Evolutionary conservation across 35 echinoderm and acorn worm species (phyloP).

Genomic region (Chiridota heheva): DNA sequence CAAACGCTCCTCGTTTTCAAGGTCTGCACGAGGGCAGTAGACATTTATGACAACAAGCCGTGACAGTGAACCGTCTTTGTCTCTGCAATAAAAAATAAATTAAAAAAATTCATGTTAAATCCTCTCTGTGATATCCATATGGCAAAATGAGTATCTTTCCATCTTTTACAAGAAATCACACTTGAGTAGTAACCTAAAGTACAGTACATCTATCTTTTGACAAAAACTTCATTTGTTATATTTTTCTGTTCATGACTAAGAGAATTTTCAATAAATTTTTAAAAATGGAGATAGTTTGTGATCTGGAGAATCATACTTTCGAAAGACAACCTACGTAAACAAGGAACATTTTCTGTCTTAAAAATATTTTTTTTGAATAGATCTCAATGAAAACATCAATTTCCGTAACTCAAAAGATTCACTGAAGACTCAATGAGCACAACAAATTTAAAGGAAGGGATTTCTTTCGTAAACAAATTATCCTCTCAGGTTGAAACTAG

Average conservation of each 20-base stretch:
- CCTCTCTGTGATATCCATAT: not conserved
- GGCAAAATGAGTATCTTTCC: not conserved
- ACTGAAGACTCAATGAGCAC: too few relatives aligned
- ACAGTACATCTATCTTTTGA: not conserved
- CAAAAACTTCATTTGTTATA: not conserved
- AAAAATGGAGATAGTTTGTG: too few relatives aligned
- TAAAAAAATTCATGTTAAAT: not conserved
- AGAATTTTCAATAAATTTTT: not conserved
- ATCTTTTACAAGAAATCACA: not conserved
- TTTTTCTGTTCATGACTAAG: not conserved
- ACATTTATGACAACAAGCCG: conserved; percentile 91
- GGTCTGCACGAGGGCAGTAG: conserved; percentile 94
- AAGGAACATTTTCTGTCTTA: too few relatives aligned
- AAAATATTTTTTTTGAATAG: too few relatives aligned
- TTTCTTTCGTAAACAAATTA: too few relatives aligned
- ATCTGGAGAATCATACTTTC: too few relatives aligned
- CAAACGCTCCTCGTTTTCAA: conserved; percentile 68
- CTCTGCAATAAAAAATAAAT: conserved; percentile 32
- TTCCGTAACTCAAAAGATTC: too few relatives aligned
- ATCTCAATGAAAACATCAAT: too few relatives aligned
- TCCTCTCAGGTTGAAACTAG: too few relatives aligned
- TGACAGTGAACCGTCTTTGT: not conserved
- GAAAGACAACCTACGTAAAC: too few relatives aligned
- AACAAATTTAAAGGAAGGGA: too few relatives aligned
- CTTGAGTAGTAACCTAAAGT: not conserved